Conservation (phyloP, 2,797 vertebrate species). For the Sarcoramphus papa region DNA sequence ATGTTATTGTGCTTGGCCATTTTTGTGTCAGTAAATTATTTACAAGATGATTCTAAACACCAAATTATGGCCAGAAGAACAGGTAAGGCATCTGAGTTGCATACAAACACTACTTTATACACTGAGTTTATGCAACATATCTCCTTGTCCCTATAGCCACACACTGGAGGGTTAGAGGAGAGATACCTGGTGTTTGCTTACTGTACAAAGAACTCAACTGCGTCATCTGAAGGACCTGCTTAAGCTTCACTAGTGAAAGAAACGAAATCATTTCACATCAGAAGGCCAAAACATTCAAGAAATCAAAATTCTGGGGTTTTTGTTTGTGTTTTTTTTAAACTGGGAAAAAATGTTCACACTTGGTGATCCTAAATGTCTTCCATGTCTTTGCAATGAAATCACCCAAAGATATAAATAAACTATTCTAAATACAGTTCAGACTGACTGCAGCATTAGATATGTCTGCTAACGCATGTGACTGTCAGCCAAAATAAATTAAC, state of each 20-base stretch:
- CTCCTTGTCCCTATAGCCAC: neutral
- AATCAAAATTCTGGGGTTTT: neutral
- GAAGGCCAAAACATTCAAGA: neutral
- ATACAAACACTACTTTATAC: neutral
- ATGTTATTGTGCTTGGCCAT: neutral
- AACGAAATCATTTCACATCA: neutral
- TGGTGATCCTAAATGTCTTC: neutral
- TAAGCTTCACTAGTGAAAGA: neutral
- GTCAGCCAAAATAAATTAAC: slow-evolving; percentile 74
- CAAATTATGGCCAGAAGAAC: neutral
- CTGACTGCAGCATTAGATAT: slow-evolving; percentile 52
- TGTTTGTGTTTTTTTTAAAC: neutral
- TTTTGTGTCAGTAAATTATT: neutral
- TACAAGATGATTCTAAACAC: neutral
- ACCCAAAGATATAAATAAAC: slow-evolving; percentile 73
- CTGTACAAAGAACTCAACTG: neutral
- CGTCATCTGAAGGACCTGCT: neutral
- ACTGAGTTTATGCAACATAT: neutral
- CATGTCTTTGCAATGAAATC: slow-evolving; percentile 65
- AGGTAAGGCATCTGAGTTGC: neutral
- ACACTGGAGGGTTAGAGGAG: neutral
- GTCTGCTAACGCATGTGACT: slow-evolving; percentile 65
- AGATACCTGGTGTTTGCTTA: neutral
- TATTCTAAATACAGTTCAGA: slow-evolving; percentile 71
- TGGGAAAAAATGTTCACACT: neutral